A percentile compares a stretch with the other conserved stretches of the same genome.
Conservation (phyloP, 2,113 vertebrate species). For the Mormyrus lacerda region DNA sequence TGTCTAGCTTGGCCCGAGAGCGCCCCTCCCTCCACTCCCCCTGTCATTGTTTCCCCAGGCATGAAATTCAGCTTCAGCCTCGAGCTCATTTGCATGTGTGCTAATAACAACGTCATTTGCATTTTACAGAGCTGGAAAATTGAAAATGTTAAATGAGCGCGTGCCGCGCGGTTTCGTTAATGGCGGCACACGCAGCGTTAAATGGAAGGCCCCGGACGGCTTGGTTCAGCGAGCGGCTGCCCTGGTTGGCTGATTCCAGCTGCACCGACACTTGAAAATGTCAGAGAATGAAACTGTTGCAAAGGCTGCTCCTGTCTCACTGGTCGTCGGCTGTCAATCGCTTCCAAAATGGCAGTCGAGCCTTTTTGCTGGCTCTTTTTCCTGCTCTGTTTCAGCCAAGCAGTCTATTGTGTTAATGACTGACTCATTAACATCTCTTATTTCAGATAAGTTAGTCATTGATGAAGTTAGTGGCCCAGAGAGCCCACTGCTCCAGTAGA, state of each 20-base stretch:
- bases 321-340: neutral
- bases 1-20: neutral
- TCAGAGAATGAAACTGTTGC: neutral
- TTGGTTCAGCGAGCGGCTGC: conserved; percentile 47
- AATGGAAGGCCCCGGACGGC: conserved; percentile 52
- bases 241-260: conserved; percentile 53
- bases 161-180: conserved; percentile 61
- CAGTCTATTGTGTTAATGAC: neutral
- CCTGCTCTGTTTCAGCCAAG: neutral
- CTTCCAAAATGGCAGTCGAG: neutral
- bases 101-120: conserved; percentile 61
- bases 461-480: neutral
- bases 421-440: neutral
- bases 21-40: too few relatives aligned
- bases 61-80: neutral
- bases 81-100: conserved; percentile 22
- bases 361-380: neutral
- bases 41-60: neutral
- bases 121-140: conserved; percentile 61
- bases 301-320: neutral
- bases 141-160: conserved; percentile 67
- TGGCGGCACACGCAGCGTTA: conserved; percentile 63
- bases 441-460: neutral
- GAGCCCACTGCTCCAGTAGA: neutral
- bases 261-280: conserved; percentile 30